A percentile compares a stretch with the other conserved stretches of the same genome.
Conservation (phyloP, 2,888 invertebrate genomes). For the Acrobasis repandana region DNA sequence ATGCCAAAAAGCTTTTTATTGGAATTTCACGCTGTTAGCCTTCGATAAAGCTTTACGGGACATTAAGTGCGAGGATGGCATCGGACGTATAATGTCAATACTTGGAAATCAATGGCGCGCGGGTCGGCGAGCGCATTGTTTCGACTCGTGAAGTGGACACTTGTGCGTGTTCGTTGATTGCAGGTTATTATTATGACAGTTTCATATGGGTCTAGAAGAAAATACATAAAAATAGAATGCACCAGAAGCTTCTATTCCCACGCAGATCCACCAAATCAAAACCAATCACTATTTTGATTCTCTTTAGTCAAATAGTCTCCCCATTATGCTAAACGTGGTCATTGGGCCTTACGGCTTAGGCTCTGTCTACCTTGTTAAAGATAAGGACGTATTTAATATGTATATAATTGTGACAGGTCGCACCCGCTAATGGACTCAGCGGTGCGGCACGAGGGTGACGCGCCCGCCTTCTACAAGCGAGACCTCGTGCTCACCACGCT, state of each 20-base stretch:
- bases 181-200: background rate
- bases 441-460: constrained; percentile 84
- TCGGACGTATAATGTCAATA: constrained; percentile 22
- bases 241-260: too few relatives aligned
- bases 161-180: background rate
- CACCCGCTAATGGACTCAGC: constrained; percentile 89
- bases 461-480: constrained; percentile 84
- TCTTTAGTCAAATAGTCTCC: background rate
- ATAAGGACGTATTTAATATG: too few relatives aligned
- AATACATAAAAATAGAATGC: too few relatives aligned
- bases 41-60: constrained; percentile 22
- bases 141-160: constrained; percentile 17
- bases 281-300: background rate
- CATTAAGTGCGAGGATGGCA: constrained; percentile 22
- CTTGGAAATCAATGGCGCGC: constrained; percentile 14
- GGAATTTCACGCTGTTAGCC: constrained; percentile 22
- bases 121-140: constrained; percentile 21
- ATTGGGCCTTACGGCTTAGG: too few relatives aligned
- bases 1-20: constrained; percentile 23
- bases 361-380: too few relatives aligned
- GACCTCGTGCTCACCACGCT: constrained; percentile 84
- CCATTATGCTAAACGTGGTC: too few relatives aligned
- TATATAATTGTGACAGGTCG: constrained; percentile 56
- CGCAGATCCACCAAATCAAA: too few relatives aligned
- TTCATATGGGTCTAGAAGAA: too few relatives aligned